These are phyloP conservation scores for Pelecanoides urinatrix DNA, from an alignment of 2,113 vertebrate species.

Conservation along the genomic window DNA sequence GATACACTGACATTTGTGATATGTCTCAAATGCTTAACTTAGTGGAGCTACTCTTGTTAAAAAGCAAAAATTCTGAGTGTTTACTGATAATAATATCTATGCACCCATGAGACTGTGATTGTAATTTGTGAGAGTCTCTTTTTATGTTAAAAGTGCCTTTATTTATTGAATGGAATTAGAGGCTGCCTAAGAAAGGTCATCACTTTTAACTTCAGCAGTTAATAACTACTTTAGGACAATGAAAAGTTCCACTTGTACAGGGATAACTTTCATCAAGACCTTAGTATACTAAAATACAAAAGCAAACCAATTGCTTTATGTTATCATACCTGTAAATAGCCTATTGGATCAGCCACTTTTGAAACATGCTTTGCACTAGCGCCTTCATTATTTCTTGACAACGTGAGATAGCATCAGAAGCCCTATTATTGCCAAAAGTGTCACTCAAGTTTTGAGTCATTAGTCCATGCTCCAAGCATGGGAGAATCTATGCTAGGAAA, in stretches of 20 bases:
- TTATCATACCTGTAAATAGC: not conserved
- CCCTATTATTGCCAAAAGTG: not conserved
- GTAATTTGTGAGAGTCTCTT: not conserved
- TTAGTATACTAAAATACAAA: not conserved
- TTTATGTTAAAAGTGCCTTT: not conserved
- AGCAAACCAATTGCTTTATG: not conserved
- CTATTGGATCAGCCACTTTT: not conserved
- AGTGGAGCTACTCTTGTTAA: not conserved
- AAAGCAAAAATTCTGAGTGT: not conserved
- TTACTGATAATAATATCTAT: not conserved
- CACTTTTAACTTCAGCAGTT: not conserved
- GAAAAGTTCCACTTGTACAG: not conserved
- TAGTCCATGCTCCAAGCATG: not conserved
- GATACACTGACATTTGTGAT: not conserved
- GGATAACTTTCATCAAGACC: not conserved
- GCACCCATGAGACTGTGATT: not conserved
- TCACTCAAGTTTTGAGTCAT: not conserved
- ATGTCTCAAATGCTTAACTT: not conserved
- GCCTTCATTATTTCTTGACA: not conserved
- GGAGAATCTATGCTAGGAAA: not conserved
- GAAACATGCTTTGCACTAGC: not conserved
- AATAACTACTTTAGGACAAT: not conserved
- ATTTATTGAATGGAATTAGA: not conserved
- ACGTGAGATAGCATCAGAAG: not conserved
- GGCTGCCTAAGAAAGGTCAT: not conserved